Evolutionary conservation across 1,140 invertebrate genomes (phyloP).

Genomic region (Orchesella cincta): DNA sequence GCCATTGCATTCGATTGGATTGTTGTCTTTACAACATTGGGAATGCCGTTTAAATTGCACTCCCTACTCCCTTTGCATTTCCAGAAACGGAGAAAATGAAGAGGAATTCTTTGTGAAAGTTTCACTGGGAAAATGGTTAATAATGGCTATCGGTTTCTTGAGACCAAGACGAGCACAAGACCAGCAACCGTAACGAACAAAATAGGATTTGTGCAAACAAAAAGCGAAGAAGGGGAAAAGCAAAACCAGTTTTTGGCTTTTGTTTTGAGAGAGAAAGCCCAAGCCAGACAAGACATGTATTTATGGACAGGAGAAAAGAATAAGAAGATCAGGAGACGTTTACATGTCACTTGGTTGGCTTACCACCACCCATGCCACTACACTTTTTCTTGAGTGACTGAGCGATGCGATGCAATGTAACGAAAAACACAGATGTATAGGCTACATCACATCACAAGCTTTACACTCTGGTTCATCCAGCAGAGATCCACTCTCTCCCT

Average conservation of each 20-base stretch:
- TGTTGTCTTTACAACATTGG: too few species aligned
- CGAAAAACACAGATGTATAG: too few species aligned
- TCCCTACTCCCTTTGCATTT: too few species aligned
- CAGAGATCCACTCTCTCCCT: too few species aligned
- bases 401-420: too few species aligned
- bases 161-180: background rate
- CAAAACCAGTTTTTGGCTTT: background rate
- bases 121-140: background rate
- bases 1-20: background rate
- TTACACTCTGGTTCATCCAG: too few species aligned
- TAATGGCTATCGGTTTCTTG: background rate
- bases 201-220: background rate
- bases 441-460: too few species aligned
- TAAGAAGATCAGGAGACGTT: background rate
- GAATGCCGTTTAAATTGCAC: too few species aligned
- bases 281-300: background rate
- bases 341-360: constrained; percentile 14
- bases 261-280: background rate
- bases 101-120: too few species aligned
- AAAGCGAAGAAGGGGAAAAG: background rate
- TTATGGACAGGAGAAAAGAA: background rate
- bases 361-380: background rate
- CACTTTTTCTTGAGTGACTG: background rate
- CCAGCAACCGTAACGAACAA: background rate
- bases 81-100: too few species aligned